Evolutionary conservation across 2,888 invertebrate genomes (phyloP).

Genomic region (Phorcus lineatus): DNA sequence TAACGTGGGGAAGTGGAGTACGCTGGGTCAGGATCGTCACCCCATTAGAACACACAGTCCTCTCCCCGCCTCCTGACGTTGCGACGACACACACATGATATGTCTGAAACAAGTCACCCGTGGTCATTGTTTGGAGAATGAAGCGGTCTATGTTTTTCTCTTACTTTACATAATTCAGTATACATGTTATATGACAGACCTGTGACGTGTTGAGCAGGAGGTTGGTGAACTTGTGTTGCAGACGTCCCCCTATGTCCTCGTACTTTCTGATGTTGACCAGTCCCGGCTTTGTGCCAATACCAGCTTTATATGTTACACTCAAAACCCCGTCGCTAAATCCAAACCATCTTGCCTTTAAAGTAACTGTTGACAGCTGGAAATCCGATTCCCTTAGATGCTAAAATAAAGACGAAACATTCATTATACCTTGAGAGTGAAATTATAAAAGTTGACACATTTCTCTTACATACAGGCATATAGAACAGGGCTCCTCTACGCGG

Average conservation of each 20-base stretch:
- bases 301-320: slow-evolving; percentile 42
- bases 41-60: slow-evolving; percentile 43
- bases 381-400: slow-evolving; percentile 48
- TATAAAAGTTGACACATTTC: too few relatives aligned
- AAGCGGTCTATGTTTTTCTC: neutral
- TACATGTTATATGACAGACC: neutral
- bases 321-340: slow-evolving; percentile 50
- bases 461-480: too few relatives aligned
- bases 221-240: neutral
- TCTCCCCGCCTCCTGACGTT: slow-evolving; percentile 30
- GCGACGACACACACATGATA: slow-evolving; percentile 42
- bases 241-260: slow-evolving; percentile 5
- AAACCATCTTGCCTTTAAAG: slow-evolving; percentile 45
- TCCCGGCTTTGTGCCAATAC: slow-evolving; percentile 42
- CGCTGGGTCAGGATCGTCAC: slow-evolving; percentile 37
- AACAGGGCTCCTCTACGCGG: too few relatives aligned
- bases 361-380: slow-evolving; percentile 35
- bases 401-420: neutral
- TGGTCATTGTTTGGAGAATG: neutral
- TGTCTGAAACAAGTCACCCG: slow-evolving; percentile 31
- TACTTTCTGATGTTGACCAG: slow-evolving; percentile 29
- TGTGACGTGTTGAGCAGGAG: neutral
- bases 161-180: too few relatives aligned
- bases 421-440: too few relatives aligned
- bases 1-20: slow-evolving; percentile 21